Evolutionary conservation across 2,113 vertebrate genomes (phyloP).

Genomic region (Thunnus thynnus): DNA sequence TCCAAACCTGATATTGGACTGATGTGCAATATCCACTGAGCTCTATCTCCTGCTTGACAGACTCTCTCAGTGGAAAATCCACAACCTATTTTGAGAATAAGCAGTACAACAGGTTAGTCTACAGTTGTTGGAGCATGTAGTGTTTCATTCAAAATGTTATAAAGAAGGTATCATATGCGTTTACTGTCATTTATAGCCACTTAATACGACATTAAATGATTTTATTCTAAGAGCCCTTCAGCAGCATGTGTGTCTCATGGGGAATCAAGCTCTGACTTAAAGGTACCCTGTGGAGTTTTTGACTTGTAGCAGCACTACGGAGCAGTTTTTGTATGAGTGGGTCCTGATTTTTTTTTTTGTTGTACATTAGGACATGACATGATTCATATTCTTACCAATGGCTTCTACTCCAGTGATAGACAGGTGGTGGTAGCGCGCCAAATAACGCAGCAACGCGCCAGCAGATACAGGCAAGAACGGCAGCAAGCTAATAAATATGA

Average conservation of each 20-base stretch:
- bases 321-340: too few species aligned
- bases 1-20: constrained; percentile 59
- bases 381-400: not conserved
- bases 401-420: not conserved
- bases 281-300: too few species aligned
- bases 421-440: not conserved
- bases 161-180: constrained; percentile 1
- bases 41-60: constrained; percentile 37
- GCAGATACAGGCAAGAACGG: not conserved
- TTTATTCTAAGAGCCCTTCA: constrained; percentile 4
- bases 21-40: constrained; percentile 37
- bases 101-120: constrained; percentile 4
- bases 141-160: constrained; percentile 4
- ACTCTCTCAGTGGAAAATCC: constrained; percentile 30
- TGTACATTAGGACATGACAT: too few species aligned
- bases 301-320: too few species aligned
- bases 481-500: too few species aligned
- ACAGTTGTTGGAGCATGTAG: not conserved
- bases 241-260: not conserved
- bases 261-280: not conserved
- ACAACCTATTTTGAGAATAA: constrained; percentile 15
- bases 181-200: not conserved
- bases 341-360: too few species aligned
- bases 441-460: not conserved
- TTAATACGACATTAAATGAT: not conserved